Percentiles rank a stretch among this genome's conserved stretches.
These are phyloP conservation scores for Drosophila incognita DNA, from an alignment of 2,888 invertebrate species.

Conservation along the genomic window DNA sequence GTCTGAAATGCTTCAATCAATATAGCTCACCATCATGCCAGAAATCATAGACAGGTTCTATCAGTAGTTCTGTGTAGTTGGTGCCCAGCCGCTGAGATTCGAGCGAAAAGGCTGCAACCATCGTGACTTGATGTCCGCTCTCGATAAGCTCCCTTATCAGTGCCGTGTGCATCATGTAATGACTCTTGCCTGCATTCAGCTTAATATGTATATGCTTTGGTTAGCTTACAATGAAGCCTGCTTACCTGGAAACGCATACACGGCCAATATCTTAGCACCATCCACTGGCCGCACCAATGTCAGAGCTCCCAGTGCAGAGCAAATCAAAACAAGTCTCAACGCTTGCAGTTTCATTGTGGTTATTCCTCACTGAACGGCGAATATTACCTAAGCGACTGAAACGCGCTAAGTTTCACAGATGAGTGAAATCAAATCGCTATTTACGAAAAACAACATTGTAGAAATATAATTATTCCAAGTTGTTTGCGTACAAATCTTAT, in stretches of 20 bases:
- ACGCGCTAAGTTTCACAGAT: not conserved
- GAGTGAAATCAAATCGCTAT: not conserved
- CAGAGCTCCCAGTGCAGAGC: constrained; percentile 37
- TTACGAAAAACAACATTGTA: too few relatives aligned
- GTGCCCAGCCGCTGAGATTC: constrained; percentile 68
- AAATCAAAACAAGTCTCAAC: constrained; percentile 13
- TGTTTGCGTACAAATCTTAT: too few relatives aligned
- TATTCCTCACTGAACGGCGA: not conserved
- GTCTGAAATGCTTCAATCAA: not conserved
- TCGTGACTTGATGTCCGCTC: constrained; percentile 83
- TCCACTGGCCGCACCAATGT: constrained; percentile 17
- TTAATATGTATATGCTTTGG: not conserved
- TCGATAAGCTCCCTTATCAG: constrained; percentile 84
- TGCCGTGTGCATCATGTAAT: constrained; percentile 85
- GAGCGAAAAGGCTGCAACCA: constrained; percentile 78
- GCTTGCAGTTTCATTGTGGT: constrained; percentile 34
- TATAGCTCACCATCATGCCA: constrained; percentile 75
- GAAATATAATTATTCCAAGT: not conserved
- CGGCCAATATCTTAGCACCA: constrained; percentile 84
- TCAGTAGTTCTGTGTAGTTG: constrained; percentile 83
- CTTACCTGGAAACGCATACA: constrained; percentile 84
- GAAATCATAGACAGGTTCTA: constrained; percentile 83
- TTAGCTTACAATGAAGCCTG: not conserved
- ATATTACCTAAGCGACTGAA: not conserved
- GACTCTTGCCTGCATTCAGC: constrained; percentile 82